Base-by-base conservation (phyloP, 2,888 invertebrate species). In the Hemistola chrysoprasaria region DNA sequence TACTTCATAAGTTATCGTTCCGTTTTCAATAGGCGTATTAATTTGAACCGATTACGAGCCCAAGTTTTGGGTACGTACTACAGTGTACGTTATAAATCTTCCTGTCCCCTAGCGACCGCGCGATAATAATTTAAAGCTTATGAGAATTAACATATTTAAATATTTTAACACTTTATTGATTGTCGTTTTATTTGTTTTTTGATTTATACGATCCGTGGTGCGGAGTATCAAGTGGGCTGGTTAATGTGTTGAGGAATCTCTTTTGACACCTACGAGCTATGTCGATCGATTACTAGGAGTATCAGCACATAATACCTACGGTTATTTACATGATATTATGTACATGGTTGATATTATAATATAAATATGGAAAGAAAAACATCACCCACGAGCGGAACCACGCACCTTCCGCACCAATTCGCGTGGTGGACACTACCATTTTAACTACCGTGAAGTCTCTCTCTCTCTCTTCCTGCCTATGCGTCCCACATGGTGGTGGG, bases 91-190 rank as follows among this genome's bases (percentile, higher is more conserved):
- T 43, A 48, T 72, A 67, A 67, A 69, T 69, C 67, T 53, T 50
- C 30, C 24, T 41, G 50, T 57, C 56, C 51, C 57, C 27, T 36
- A 32, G 10, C 40, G 40, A 20, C 21, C 56, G 59, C 56, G 40
- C 39, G 56, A 51, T 67, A 63, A 66, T 66, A 69, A 66, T 66
- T 61, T 65, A 69, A 58, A 53, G 54, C 56, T 40, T 50, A 16
- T 16, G 51, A 39, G 53, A 62, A 66, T 66, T 66, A 62, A 59
- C 66, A 69, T 64, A 70, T 68, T 66, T 63, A 64, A 59, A 68
- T 66, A 66, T 64, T 66, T 65, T 68, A 68, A 69, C 70, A 69
- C 62, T 61, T 45, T 70, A 70, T 70, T 66, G 63, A 65, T 64
- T 66, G 61, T 59, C 58, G 50, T 56, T 59, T 55, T 66, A 61